phyloP scores from a whole-genome alignment of 2,888 invertebrate genomes.

The Oscheius sp. region DNA sequence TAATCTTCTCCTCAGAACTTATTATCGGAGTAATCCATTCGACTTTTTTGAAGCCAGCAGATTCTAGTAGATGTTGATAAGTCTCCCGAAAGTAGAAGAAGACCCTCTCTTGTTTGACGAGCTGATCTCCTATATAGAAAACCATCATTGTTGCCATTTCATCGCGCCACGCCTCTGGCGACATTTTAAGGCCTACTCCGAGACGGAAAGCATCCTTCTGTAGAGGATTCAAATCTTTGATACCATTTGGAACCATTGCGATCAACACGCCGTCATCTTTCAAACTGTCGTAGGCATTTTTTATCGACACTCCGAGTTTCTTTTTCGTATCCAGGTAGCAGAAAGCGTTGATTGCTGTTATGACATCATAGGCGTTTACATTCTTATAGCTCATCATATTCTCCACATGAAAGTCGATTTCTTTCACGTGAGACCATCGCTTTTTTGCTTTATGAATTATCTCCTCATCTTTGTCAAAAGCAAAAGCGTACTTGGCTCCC shows the following conservation, averaged over 20 bases:
- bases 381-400: background rate
- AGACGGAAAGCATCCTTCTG: conserved; percentile 1
- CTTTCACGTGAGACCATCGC: background rate
- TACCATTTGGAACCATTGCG: conserved; percentile 15
- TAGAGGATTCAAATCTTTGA: conserved; percentile 2
- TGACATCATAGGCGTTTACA: background rate
- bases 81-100: conserved; percentile 20
- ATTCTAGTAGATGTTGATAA: background rate
- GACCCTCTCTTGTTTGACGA: background rate
- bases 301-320: background rate
- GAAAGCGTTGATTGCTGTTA: background rate
- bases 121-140: background rate
- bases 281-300: background rate
- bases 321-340: background rate
- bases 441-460: background rate
- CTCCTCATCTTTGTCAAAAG: background rate
- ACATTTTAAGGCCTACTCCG: background rate
- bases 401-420: background rate
- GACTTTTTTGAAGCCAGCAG: conserved; percentile 15
- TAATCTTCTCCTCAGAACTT: background rate
- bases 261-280: conserved; percentile 22
- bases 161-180: background rate
- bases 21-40: conserved; percentile 18
- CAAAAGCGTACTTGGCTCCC: background rate
- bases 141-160: background rate